Evolutionary conservation across 1,140 invertebrate species (phyloP), one percentile per base, ranked within the genome.

Genomic region (Zaprionus tsacasi): DNA sequence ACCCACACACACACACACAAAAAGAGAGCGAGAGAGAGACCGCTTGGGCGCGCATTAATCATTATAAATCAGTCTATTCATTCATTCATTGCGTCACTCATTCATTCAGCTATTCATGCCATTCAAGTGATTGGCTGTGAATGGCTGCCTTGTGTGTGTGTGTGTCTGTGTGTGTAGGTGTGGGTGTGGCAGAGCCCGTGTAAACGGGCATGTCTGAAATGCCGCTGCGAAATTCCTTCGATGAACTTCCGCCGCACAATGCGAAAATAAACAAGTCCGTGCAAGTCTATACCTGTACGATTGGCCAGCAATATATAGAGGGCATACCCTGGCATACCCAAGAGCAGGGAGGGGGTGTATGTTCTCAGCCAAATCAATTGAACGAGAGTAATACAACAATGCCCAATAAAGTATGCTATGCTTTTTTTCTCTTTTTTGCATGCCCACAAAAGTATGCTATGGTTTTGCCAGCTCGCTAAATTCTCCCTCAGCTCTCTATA

Each of bases 61-160:
- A 87, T 89, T 87, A 87, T 87, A 87, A 87, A 87, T 87, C 83
- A 88, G 77, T 73, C 85, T 58, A 78, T 87, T 88, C 77, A 88
- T 78, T 79, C 59, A 70, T 56, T 73, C 66, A 69, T 48, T 75
- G 48, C 61, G 35, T 61, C 57, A 63, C 17, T 60, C 27, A 36
- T 25, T 65, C 64, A 66, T 57, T 57, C 54, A 33, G n/a, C 60
- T 64, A 59, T 59, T 55, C 65, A 69, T 36, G 21, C 61, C 66
- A 70, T 60, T 69, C 65, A 63, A 63, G 66, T 74, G 79, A 81
- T 81, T 81, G 79, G 79, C 75, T 50, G 57, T 78, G 70, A 58
- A 55, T 65, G 25, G 48, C 50, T n/a, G 27, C 35, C 11, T 40
- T 35, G 33, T 35, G 45, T 38, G 48, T 15, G 25, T 36, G 38